Conservation (phyloP, 2,797 vertebrate species). For the Lateolabrax maculatus region DNA sequence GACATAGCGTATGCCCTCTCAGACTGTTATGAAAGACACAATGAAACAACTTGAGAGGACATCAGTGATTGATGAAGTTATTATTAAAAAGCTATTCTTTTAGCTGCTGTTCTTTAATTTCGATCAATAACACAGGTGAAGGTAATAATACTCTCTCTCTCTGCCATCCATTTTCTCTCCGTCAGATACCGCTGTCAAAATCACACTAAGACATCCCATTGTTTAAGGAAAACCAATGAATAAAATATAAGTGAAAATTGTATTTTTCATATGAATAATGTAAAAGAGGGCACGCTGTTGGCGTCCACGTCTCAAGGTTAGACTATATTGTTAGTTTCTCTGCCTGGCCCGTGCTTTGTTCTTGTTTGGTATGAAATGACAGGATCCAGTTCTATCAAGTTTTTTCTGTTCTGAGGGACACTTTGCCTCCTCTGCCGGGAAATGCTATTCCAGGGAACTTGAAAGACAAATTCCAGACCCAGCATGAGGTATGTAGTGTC, state of each 20-base stretch:
- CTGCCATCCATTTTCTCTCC: conserved; percentile 67
- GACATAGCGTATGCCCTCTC: conserved; percentile 40
- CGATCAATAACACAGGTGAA: conserved; percentile 79
- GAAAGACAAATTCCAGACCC: conserved; percentile 58
- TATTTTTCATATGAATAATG: conserved; percentile 88
- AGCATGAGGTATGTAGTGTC: conserved; percentile 64
- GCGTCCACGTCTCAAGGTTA: conserved; percentile 82
- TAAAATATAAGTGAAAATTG: conserved; percentile 88
- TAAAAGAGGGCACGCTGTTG: conserved; percentile 79
- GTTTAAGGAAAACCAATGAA: conserved; percentile 87
- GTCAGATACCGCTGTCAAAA: conserved; percentile 74
- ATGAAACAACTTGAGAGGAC: conserved; percentile 64
- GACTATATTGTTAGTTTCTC: conserved; percentile 73
- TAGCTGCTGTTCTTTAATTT: conserved; percentile 77
- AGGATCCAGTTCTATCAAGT: conserved; percentile 71
- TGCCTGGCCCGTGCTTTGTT: conserved; percentile 68
- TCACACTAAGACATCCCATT: conserved; percentile 69
- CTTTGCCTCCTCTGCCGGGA: conserved; percentile 60
- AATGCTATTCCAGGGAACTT: conserved; percentile 63
- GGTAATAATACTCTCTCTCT: conserved; percentile 65
- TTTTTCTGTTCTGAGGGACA: conserved; percentile 68
- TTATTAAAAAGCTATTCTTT: conserved; percentile 76
- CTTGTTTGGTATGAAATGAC: conserved; percentile 79
- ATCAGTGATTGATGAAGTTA: conserved; percentile 78
- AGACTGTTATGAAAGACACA: conserved; percentile 57